These are phyloP conservation scores for Pithys albifrons DNA, from an alignment of 2,113 vertebrate species.

Conservation along the genomic window DNA sequence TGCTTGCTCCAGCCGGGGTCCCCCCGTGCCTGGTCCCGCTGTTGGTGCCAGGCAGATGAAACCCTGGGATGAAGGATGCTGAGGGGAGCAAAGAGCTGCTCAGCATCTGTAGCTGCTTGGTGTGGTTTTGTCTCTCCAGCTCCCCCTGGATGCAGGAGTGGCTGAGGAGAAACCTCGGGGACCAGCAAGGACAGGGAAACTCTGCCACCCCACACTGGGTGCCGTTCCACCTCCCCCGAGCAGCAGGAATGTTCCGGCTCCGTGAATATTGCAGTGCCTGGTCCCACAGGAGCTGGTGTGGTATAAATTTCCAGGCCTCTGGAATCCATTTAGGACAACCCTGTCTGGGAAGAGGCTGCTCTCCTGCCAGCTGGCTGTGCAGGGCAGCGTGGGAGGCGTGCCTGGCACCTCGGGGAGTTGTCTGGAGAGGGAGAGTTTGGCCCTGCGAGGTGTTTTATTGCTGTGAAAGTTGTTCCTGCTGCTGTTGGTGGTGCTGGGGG, in stretches of 20 bases:
- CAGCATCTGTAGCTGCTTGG: background rate
- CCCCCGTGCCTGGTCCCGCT: background rate
- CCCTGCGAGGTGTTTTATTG: background rate
- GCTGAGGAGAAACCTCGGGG: rapidly evolving
- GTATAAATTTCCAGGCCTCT: background rate
- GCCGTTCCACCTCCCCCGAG: background rate
- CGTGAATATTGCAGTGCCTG: background rate
- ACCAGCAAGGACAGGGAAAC: background rate
- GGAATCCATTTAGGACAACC: background rate
- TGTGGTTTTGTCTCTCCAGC: background rate
- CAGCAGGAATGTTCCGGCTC: background rate
- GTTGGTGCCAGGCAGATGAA: background rate
- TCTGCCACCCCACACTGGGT: background rate
- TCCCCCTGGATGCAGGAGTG: rapidly evolving
- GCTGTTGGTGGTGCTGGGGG: background rate
- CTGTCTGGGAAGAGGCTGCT: background rate
- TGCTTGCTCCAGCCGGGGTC: background rate
- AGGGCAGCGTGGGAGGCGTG: background rate
- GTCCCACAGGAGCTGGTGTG: background rate
- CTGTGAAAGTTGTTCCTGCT: background rate
- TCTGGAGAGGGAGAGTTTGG: background rate
- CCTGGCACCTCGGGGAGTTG: background rate
- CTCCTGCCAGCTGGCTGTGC: background rate
- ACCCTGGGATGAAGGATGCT: background rate
- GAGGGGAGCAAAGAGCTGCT: background rate